These are phyloP conservation scores for Siniperca undulata DNA, from an alignment of 2,797 vertebrate genomes.

Conservation along the genomic window DNA sequence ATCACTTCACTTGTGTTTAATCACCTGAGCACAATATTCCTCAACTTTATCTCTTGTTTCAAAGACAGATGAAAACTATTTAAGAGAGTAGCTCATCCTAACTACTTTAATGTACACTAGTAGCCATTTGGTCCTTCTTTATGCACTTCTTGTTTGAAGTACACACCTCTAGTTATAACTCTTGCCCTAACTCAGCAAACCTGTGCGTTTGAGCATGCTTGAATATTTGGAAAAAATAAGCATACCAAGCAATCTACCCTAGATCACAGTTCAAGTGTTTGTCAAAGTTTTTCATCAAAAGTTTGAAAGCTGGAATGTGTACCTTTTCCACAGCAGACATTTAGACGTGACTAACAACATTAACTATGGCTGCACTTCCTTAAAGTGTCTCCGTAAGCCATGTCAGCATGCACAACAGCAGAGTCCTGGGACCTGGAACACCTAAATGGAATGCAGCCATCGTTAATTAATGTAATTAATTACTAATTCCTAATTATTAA, in stretches of 20 bases:
- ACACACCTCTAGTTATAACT: too few species aligned
- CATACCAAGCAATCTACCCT: background rate
- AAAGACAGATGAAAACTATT: background rate
- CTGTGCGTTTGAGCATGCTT: too few species aligned
- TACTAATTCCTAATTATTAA: background rate
- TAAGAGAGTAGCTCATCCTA: background rate
- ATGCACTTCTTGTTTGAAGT: background rate
- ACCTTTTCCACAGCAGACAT: background rate
- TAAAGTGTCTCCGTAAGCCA: background rate
- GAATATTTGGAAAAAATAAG: background rate
- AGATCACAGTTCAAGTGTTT: background rate
- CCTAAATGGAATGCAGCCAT: background rate
- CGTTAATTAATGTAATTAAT: background rate
- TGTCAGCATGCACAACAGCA: background rate
- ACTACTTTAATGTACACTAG: background rate
- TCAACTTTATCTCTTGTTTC: background rate
- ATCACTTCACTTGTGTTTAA: slow-evolving; percentile 9
- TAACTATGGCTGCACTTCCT: background rate
- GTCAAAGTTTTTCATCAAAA: background rate
- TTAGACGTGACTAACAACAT: background rate
- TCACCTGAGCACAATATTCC: slow-evolving; percentile 6
- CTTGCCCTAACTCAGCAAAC: too few species aligned
- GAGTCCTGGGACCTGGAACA: background rate
- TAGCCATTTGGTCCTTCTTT: background rate
- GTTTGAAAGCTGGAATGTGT: background rate